Evolutionary conservation across 2,888 invertebrate genomes (phyloP).

Genomic region (Agonopterix heracliana): DNA sequence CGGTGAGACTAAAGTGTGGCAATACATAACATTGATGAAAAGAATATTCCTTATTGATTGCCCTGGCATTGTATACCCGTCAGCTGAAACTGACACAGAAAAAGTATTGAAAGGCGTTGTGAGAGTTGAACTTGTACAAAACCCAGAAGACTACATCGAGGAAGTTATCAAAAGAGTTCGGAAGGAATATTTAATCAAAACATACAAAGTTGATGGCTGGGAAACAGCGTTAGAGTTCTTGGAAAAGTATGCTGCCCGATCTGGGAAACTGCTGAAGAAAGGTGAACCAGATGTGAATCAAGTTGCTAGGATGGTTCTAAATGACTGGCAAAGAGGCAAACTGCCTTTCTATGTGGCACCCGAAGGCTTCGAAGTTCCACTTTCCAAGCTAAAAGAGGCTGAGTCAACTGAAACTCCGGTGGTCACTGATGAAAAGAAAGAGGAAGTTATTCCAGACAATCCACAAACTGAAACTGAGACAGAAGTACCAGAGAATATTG

Average conservation of each 20-base stretch:
- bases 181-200: conserved; percentile 91
- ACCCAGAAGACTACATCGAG: conserved; percentile 96
- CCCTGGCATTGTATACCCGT: conserved; percentile 98
- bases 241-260: conserved; percentile 89
- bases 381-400: conserved; percentile 56
- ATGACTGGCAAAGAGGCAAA: conserved; percentile 99
- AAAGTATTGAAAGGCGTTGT: conserved; percentile 98
- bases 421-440: conserved; percentile 25
- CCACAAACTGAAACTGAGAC: conserved; percentile 24
- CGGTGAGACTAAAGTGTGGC: conserved; percentile 99
- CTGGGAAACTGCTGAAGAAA: conserved; percentile 94
- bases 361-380: conserved; percentile 85
- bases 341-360: conserved; percentile 96
- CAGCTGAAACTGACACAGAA: conserved; percentile 95
- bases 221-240: conserved; percentile 89
- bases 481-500: conserved; percentile 38
- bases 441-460: conserved; percentile 26
- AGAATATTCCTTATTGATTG: conserved; percentile 98
- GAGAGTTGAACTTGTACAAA: conserved; percentile 93
- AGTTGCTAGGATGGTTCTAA: conserved; percentile 95
- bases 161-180: conserved; percentile 91
- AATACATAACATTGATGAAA: conserved; percentile 98
- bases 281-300: conserved; percentile 96
- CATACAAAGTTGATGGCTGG: conserved; percentile 93
- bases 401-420: conserved; percentile 20